These are phyloP conservation scores for Arctocebus calabarensis DNA, from an alignment of 2,797 vertebrate species.

Conservation along the genomic window DNA sequence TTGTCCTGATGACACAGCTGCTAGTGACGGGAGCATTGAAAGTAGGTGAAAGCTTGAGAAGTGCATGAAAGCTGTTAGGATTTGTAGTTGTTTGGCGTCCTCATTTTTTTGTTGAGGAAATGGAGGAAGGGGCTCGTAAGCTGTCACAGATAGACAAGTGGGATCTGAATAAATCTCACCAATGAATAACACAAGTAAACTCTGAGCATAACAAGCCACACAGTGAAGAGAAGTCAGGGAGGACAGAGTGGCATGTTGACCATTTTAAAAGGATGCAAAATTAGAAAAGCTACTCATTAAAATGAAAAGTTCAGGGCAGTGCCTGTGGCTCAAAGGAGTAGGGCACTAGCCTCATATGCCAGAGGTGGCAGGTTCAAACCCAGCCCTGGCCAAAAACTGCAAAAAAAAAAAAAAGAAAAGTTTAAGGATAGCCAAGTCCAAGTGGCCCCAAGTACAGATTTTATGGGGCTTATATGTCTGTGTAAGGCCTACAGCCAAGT, in stretches of 20 bases:
- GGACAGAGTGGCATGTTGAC: neutral
- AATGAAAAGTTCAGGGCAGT: neutral
- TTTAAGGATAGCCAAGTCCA: slow-evolving; percentile 6
- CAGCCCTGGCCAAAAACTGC: too few relatives aligned
- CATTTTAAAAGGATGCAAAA: slow-evolving; percentile 2
- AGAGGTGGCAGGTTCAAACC: too few relatives aligned
- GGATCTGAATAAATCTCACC: neutral
- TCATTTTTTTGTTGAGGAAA: slow-evolving; percentile 15
- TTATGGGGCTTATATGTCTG: neutral
- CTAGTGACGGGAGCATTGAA: slow-evolving; percentile 53
- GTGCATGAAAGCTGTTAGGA: slow-evolving; percentile 42
- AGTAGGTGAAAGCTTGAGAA: slow-evolving; percentile 60
- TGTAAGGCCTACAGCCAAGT: neutral
- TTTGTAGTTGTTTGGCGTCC: neutral
- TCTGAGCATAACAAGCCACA: neutral
- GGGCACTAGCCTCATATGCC: too few relatives aligned
- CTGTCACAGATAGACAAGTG: slow-evolving; percentile 18
- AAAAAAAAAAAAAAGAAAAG: neutral
- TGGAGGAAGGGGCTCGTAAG: neutral
- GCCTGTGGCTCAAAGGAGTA: too few relatives aligned
- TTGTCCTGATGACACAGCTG: slow-evolving; percentile 44
- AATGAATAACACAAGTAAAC: neutral
- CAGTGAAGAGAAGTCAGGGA: neutral
- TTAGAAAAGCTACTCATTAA: slow-evolving; percentile 27
- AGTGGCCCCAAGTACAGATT: neutral